Conservation (phyloP, 1,140 invertebrate genomes). For the Drosophila arizonae region DNA sequence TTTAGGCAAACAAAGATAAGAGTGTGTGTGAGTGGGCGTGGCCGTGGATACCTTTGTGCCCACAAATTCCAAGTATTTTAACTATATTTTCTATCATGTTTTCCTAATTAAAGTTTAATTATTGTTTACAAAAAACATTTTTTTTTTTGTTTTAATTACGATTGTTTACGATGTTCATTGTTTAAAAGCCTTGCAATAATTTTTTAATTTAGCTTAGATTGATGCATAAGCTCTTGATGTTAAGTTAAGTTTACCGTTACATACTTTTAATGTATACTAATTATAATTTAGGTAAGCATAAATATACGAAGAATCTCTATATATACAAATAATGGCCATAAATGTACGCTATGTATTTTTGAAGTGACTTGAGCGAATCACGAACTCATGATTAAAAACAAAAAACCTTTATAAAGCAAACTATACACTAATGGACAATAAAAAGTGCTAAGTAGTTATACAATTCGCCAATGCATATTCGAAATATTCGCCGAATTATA, state of each 20-base stretch:
- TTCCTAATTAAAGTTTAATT: neutral
- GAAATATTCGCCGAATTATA: conserved; percentile 2
- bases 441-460: conserved; percentile 40
- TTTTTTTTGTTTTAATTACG: conserved; percentile 45
- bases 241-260: conserved; percentile 53
- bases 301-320: conserved; percentile 40
- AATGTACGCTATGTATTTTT: conserved; percentile 60
- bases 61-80: conserved; percentile 72
- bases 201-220: conserved; percentile 17
- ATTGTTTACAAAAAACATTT: too few relatives aligned
- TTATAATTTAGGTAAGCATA: conserved; percentile 53
- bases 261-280: conserved; percentile 48
- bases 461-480: conserved; percentile 10
- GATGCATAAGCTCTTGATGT: conserved; percentile 49
- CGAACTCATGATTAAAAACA: neutral
- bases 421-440: conserved; percentile 55
- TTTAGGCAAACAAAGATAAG: conserved; percentile 42
- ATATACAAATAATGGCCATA: conserved; percentile 19
- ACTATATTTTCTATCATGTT: conserved; percentile 45
- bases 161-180: conserved; percentile 35
- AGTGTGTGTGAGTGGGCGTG: conserved; percentile 28
- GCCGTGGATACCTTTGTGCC: conserved; percentile 32
- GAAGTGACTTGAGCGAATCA: conserved; percentile 58
- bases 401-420: conserved; percentile 22
- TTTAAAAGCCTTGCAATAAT: conserved; percentile 26